A percentile compares a stretch with the other conserved stretches of the same genome.
Evolutionary conservation across 2,113 vertebrate genomes (phyloP).

Genomic region (Cyanoderma ruficeps): DNA sequence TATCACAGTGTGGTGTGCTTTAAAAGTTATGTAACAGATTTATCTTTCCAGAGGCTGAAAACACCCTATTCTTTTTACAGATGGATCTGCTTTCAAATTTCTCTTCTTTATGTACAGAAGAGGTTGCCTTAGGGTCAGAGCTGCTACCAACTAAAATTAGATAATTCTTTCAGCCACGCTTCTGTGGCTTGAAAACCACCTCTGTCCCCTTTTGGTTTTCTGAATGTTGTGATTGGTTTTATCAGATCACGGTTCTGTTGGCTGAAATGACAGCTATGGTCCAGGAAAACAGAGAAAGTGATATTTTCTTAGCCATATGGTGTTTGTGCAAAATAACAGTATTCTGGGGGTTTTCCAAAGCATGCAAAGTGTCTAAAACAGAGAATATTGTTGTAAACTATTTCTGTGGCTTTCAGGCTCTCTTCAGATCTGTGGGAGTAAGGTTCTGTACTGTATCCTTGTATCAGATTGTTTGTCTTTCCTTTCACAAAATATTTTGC

Average conservation of each 20-base stretch:
- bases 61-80: background rate
- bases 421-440: background rate
- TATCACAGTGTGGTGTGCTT: background rate
- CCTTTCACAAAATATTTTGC: background rate
- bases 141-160: background rate
- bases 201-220: background rate
- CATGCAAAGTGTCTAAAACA: background rate
- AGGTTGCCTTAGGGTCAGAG: background rate
- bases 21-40: background rate
- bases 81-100: background rate
- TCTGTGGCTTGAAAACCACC: background rate
- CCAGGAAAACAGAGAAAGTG: background rate
- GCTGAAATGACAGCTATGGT: background rate
- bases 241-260: background rate
- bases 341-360: background rate
- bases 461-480: background rate
- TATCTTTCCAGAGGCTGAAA: background rate
- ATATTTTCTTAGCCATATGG: background rate
- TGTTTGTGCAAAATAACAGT: slow-evolving; percentile 34
- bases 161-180: background rate
- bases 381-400: background rate
- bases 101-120: background rate
- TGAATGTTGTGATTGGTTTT: background rate
- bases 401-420: background rate
- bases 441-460: background rate